Conservation (phyloP, 2,888 invertebrate genomes). For the Aphidoletes aphidimyza region DNA sequence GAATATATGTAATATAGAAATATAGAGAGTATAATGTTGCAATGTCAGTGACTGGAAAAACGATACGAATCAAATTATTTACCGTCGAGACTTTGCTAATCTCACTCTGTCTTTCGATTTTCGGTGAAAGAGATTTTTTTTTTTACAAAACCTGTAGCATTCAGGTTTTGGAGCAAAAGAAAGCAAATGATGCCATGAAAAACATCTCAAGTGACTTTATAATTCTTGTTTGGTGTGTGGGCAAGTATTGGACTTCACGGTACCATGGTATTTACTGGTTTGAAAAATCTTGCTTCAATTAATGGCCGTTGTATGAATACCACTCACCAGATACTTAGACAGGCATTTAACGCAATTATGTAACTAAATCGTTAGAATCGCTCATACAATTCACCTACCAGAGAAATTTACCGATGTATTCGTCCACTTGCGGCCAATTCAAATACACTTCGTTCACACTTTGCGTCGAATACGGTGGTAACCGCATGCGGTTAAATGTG, state of each 20-base stretch:
- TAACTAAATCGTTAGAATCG: neutral
- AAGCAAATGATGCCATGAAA: neutral
- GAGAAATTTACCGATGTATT: no score
- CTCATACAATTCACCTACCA: no score
- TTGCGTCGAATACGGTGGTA: neutral
- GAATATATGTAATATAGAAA: neutral
- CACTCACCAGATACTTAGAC: conserved; percentile 17
- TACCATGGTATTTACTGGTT: neutral
- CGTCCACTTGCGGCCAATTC: no score
- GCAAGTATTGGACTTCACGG: no score
- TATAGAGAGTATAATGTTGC: neutral
- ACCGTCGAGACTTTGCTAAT: conserved; percentile 30
- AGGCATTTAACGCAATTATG: conserved; percentile 18
- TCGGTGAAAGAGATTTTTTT: no score
- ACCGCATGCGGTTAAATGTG: neutral
- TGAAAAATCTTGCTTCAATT: neutral
- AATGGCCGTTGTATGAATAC: neutral
- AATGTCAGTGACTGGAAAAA: conserved; percentile 21
- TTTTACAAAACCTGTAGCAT: neutral
- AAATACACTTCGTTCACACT: no score
- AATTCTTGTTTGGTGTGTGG: neutral
- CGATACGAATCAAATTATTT: conserved; percentile 24
- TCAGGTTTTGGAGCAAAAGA: neutral
- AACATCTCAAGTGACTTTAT: conserved; percentile 3
- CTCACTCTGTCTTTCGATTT: neutral